A percentile compares a stretch with the other conserved stretches of the same genome.
Conservation (phyloP, 2,113 vertebrate species). For the Arizona elegans region DNA sequence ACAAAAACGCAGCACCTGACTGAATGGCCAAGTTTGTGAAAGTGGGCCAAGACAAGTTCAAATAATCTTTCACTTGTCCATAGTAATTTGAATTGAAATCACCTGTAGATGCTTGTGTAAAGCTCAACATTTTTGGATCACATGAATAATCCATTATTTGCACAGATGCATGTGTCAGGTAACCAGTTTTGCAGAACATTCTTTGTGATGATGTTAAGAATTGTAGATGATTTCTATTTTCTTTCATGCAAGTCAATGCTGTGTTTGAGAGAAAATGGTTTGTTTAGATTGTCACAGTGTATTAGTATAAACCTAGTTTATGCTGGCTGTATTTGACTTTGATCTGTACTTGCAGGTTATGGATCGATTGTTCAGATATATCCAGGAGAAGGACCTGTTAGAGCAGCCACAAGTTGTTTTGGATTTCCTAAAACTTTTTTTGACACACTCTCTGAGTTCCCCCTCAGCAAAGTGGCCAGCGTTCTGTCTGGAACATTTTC, state of each 20-base stretch:
- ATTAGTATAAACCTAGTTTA: not conserved
- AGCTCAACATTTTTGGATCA: not conserved
- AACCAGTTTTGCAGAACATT: not conserved
- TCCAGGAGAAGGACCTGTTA: slow-evolving; percentile 84
- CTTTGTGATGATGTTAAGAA: not conserved
- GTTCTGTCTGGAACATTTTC: slow-evolving; percentile 81
- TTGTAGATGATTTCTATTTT: not conserved
- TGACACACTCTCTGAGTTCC: slow-evolving; percentile 85
- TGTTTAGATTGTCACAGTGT: not conserved
- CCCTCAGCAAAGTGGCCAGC: slow-evolving; percentile 86
- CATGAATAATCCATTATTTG: not conserved
- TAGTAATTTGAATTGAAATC: not conserved
- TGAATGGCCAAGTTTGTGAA: not conserved
- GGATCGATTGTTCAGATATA: slow-evolving; percentile 94
- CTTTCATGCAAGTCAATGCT: not conserved
- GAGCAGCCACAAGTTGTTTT: slow-evolving; percentile 88
- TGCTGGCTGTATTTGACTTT: not conserved
- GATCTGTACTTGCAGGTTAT: slow-evolving; percentile 71
- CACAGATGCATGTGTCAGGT: not conserved
- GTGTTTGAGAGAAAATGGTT: not conserved
- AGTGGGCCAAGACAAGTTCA: not conserved
- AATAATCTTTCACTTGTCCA: not conserved
- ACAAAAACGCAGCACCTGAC: not conserved
- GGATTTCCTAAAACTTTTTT: slow-evolving; percentile 89
- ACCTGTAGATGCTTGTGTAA: not conserved